Conservation (phyloP, 1,140 invertebrate genomes). For the Frieseomelitta varia region DNA sequence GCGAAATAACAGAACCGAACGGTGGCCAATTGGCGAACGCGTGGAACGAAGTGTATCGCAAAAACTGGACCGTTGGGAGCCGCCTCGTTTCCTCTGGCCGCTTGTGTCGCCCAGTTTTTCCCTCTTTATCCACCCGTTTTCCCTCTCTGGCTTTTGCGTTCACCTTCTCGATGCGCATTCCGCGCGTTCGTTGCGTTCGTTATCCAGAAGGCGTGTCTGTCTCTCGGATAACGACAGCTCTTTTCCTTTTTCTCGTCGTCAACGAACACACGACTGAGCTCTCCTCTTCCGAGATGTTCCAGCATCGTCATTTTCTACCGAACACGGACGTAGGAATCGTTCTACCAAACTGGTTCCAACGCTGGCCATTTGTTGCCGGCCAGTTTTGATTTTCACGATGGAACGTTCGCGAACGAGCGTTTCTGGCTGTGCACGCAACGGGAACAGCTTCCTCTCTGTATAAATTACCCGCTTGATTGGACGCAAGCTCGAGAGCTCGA, state of each 20-base stretch:
- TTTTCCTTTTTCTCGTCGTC: slow-evolving; percentile 11
- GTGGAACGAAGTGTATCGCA: slow-evolving; percentile 6
- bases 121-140: slow-evolving; percentile 38
- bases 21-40: slow-evolving; percentile 51
- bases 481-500: slow-evolving; percentile 4
- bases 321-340: not conserved
- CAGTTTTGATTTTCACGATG: not conserved
- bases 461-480: slow-evolving; percentile 47
- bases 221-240: not conserved
- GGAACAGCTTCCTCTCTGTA: slow-evolving; percentile 39
- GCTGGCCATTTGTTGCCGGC: not conserved
- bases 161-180: slow-evolving; percentile 40
- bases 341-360: not conserved
- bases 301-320: not conserved
- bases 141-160: slow-evolving; percentile 23
- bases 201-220: slow-evolving; percentile 43
- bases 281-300: not conserved
- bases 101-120: slow-evolving; percentile 36
- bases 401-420: slow-evolving; percentile 6
- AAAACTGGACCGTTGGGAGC: slow-evolving; percentile 56
- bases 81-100: slow-evolving; percentile 35
- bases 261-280: not conserved
- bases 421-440: not conserved
- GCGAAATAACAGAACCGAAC: not conserved
- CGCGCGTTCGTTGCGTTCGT: slow-evolving; percentile 28